Base-by-base conservation (phyloP, 2,113 vertebrate species). In the Cinclus cinclus region DNA sequence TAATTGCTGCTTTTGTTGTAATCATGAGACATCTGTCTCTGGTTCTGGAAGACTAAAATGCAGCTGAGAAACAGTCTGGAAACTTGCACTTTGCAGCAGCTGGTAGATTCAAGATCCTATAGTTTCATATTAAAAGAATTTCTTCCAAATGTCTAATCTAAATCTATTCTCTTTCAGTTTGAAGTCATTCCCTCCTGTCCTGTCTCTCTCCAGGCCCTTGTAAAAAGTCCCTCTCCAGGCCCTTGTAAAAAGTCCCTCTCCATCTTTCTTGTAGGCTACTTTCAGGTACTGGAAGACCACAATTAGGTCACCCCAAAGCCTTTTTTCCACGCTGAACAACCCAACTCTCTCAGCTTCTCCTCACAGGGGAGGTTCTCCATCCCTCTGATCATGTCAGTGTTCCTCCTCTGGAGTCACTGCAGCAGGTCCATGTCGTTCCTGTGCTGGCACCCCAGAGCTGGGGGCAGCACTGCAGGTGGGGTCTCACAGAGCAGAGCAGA, bases 31-130 rank as follows among this genome's bases (percentile, higher is more conserved):
- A 76, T 60, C 74, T 82, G 39, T 52, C 69, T 85, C 49, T 70
- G 24, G 82, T 71, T 84, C 81, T 59, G 46, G 25, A 83, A 87
- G 84, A 52, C 3, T 11, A 80, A 64, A 65, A 80, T 27, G n/a
- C 83, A 93, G 47, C 79, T 85, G 83, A 95, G 71, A 89, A 81
- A 52, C 11, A 28, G 65, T 42, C 41, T 87, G 77, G 69, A 87
- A 68, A 62, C n/a, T 42, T 15, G 15, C 46, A 47, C 33, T 89
- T 67, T 56, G 35, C 65, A 64, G 65, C 62, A 92, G 22, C 33
- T 79, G 53, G 15, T 35, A 82, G 52, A 50, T 75, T 56, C 16
- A 39, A 35, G 7, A 44, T 91, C 47, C 12, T 87, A 89, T 81
- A 68, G 30, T 55, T 95, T 87, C 47, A 50, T 42, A 30, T 74